Evolutionary conservation across 1,140 invertebrate species (phyloP), one percentile per base, ranked within the genome.

Genomic region (Phymorhynchus buccinoides): DNA sequence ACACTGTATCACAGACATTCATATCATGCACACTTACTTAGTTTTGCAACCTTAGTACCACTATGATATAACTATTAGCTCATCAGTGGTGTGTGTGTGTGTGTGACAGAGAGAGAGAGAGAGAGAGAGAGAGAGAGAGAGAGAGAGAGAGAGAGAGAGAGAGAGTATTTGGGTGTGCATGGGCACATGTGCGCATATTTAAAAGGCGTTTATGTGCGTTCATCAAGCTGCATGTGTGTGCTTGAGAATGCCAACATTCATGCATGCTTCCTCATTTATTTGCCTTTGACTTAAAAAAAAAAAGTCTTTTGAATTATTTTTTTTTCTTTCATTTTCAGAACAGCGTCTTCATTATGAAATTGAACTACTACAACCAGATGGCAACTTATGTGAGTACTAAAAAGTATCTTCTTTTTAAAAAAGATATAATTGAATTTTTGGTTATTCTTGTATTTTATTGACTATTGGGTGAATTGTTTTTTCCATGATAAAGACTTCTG

Each of bases 291-390:
- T n/a, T n/a, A n/a, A n/a, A n/a, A n/a, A n/a, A n/a, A n/a, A n/a
- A n/a, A n/a, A n/a, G n/a, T n/a, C n/a, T n/a, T n/a, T n/a, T 62
- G 12, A 27, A 22, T 62, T 12, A 4, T 48, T 42, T 56, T 56
- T 68, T 27, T 83, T 62, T 81, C 88, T 87, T 88, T 87, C 41
- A 75, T 73, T 90, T 90, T 56, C 89, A 93, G 92, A 90, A 92
- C 56, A 89, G 87, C 82, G 90, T 92, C 18, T 89, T 92, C 62
- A 90, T 91, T 6, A 91, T 93, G 90, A 93, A 92, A 81, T 52
- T 92, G 80, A 92, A 92, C 71, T 86, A 88, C 85, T 93, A 90
- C 90, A 93, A 92, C 83, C 32, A n/a, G 12, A 88, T 90, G 88
- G 92, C 91, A 42, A 89, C 88, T 32, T 89, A 90, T 84, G 92